phyloP scores from a whole-genome alignment of 2,113 vertebrate genomes.

The Terrapene triunguis region DNA sequence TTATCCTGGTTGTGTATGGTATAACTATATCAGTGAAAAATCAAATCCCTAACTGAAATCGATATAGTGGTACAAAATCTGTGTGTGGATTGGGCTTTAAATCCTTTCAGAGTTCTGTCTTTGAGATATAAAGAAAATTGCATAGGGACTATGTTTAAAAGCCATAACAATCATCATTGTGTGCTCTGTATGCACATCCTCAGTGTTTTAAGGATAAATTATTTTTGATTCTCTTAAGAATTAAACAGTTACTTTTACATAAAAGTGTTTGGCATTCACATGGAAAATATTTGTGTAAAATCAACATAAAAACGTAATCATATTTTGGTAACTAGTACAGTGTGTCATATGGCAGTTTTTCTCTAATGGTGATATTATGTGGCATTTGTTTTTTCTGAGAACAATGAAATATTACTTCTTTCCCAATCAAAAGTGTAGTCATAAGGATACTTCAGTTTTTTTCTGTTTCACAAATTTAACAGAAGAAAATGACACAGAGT shows the following conservation, averaged over 20 bases:
- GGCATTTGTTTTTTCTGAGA: slow-evolving; percentile 26
- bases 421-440: not conserved
- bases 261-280: slow-evolving; percentile 41
- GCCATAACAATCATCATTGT: not conserved
- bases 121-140: not conserved
- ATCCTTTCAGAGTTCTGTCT: not conserved
- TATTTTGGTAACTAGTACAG: slow-evolving; percentile 20
- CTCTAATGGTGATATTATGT: slow-evolving; percentile 39
- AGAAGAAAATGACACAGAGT: not conserved
- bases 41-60: not conserved
- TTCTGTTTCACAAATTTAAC: not conserved
- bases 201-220: not conserved
- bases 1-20: not conserved
- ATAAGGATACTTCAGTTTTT: not conserved
- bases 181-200: not conserved
- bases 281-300: slow-evolving; percentile 68
- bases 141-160: not conserved
- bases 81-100: not conserved
- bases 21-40: not conserved
- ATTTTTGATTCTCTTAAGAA: no score
- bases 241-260: no score
- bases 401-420: slow-evolving; percentile 46
- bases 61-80: not conserved
- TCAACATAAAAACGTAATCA: slow-evolving; percentile 36
- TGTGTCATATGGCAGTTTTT: slow-evolving; percentile 12